Evolutionary conservation across 2,113 vertebrate genomes (phyloP).

Genomic region (Guaruba guarouba): DNA sequence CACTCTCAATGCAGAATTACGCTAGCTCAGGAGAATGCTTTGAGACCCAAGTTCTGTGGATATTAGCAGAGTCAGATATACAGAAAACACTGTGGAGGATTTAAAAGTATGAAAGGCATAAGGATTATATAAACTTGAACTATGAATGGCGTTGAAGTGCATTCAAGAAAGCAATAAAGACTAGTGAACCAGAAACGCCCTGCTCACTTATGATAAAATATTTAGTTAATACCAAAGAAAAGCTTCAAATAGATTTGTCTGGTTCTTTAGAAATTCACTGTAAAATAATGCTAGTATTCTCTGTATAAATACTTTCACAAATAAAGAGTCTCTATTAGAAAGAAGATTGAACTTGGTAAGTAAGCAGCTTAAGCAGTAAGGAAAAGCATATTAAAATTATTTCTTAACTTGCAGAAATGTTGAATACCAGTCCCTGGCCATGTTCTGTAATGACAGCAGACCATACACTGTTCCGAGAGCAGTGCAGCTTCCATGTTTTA

Average conservation of each 20-base stretch:
- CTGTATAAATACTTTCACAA: conserved; percentile 63
- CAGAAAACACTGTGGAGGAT: conserved; percentile 53
- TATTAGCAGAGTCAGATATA: conserved; percentile 54
- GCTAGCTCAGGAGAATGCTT: background rate
- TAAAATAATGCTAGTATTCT: conserved; percentile 73
- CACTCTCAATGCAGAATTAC: conserved; percentile 13
- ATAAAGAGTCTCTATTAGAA: conserved; percentile 64
- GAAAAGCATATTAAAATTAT: conserved; percentile 53
- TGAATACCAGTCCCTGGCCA: conserved; percentile 1
- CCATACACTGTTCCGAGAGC: background rate
- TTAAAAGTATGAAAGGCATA: conserved; percentile 70
- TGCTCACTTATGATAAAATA: conserved; percentile 80
- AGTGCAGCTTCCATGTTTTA: background rate
- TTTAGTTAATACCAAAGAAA: conserved; percentile 76
- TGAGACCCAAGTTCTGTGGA: background rate
- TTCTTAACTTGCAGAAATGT: conserved; percentile 48
- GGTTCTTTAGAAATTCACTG: conserved; percentile 70
- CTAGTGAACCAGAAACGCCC: conserved; percentile 72
- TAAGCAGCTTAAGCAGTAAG: conserved; percentile 71
- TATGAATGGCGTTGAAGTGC: conserved; percentile 70
- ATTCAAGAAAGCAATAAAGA: conserved; percentile 75
- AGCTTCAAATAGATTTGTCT: conserved; percentile 72
- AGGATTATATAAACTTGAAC: conserved; percentile 72
- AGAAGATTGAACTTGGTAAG: conserved; percentile 61
- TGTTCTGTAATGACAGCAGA: background rate